Conservation (phyloP, 2,797 vertebrate genomes). For the Melanotaenia nigrans region DNA sequence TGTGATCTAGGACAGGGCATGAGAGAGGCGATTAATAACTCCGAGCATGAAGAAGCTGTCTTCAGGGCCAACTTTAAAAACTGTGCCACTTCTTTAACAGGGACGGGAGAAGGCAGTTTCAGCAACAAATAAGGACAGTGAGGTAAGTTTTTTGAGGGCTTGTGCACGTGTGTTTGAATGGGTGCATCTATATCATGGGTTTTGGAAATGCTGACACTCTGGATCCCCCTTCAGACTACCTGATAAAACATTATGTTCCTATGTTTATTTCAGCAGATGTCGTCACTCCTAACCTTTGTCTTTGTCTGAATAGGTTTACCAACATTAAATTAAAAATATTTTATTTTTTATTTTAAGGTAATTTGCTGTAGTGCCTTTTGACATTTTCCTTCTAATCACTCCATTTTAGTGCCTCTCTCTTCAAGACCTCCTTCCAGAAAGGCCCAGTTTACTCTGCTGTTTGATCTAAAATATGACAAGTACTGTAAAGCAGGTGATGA, state of each 20-base stretch:
- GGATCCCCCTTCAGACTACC: conserved; percentile 3
- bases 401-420: background rate
- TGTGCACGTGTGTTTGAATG: conserved; percentile 19
- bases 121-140: conserved; percentile 61
- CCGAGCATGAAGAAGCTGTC: conserved; percentile 64
- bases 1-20: conserved; percentile 83
- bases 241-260: background rate
- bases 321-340: background rate
- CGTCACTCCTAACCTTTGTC: background rate
- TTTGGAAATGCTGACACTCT: background rate
- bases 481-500: too few species aligned
- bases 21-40: conserved; percentile 82
- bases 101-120: conserved; percentile 27
- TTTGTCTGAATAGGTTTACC: background rate
- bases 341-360: background rate
- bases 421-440: background rate
- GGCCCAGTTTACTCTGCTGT: background rate
- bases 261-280: background rate
- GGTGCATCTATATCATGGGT: conserved; percentile 5
- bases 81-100: conserved; percentile 70
- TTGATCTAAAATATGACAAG: background rate
- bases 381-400: background rate
- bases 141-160: conserved; percentile 25
- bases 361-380: background rate
- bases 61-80: conserved; percentile 72